phyloP scores from a whole-genome alignment of 2,797 vertebrate genomes.

The Naso thynnoides region DNA sequence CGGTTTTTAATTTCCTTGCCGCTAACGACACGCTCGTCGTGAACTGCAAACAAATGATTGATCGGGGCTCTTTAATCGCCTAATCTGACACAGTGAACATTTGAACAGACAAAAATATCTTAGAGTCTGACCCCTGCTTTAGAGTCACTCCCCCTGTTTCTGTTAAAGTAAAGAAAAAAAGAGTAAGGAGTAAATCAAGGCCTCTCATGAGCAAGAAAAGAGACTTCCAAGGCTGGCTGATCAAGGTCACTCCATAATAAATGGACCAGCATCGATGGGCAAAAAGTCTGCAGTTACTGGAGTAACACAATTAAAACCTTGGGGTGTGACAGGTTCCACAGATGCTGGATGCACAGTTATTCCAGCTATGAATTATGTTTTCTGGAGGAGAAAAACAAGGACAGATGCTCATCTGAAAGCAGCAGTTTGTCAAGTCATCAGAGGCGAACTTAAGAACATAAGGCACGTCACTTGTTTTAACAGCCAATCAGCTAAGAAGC shows the following conservation, averaged over 20 bases:
- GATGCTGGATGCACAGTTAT: background rate
- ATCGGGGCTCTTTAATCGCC: too few relatives aligned
- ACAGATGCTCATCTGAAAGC: background rate
- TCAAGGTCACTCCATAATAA: background rate
- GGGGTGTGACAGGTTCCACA: background rate
- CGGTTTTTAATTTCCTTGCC: too few relatives aligned
- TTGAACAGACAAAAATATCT: too few relatives aligned
- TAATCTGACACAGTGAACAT: too few relatives aligned
- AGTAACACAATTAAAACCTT: conserved; percentile 6
- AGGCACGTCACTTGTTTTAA: too few relatives aligned
- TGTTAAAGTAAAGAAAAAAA: too few relatives aligned
- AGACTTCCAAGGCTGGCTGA: background rate
- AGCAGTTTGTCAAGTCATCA: background rate
- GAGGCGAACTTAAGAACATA: background rate
- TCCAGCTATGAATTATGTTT: background rate
- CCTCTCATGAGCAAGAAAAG: background rate
- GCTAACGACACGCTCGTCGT: too few relatives aligned
- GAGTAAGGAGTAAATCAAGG: background rate
- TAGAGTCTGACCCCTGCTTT: background rate
- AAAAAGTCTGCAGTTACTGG: background rate
- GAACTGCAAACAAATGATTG: too few relatives aligned
- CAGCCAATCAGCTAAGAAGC: too few relatives aligned
- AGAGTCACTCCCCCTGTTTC: too few relatives aligned
- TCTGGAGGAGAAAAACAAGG: background rate
- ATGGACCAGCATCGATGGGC: background rate